These are phyloP conservation scores for Bubalus kerabau DNA, from an alignment of 2,113 vertebrate genomes.

Conservation along the genomic window DNA sequence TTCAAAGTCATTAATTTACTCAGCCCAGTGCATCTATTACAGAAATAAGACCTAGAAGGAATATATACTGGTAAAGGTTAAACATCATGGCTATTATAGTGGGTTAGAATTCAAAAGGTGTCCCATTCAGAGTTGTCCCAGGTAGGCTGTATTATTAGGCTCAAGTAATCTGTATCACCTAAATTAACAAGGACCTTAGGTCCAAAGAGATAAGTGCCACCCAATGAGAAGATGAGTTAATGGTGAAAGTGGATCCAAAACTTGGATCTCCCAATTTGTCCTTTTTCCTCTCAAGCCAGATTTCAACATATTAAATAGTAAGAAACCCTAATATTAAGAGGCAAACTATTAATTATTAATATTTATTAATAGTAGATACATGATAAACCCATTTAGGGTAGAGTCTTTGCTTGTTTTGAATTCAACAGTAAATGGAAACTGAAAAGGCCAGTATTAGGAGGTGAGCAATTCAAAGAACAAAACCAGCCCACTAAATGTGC, in stretches of 20 bases:
- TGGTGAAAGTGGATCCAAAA: neutral
- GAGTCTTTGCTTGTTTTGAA: neutral
- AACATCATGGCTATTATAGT: neutral
- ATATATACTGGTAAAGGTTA: neutral
- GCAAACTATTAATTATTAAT: neutral
- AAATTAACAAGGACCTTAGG: neutral
- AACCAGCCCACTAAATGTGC: neutral
- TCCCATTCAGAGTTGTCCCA: neutral
- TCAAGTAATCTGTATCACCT: neutral
- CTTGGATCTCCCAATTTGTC: neutral
- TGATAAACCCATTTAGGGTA: neutral
- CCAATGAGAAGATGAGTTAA: neutral
- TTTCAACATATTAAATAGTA: neutral
- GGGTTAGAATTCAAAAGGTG: neutral
- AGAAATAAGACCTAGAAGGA: neutral
- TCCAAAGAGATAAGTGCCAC: neutral
- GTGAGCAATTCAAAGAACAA: neutral
- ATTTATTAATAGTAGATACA: neutral
- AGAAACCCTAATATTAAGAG: neutral
- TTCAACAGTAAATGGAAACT: neutral
- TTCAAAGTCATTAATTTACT: neutral
- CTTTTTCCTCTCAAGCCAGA: neutral
- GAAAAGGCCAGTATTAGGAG: neutral
- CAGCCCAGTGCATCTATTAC: neutral
- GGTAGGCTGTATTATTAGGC: neutral